Percentiles rank a stretch among this genome's conserved stretches.
These are phyloP conservation scores for Bombyx mandarina DNA, from an alignment of 1,140 invertebrate species.

Conservation along the genomic window DNA sequence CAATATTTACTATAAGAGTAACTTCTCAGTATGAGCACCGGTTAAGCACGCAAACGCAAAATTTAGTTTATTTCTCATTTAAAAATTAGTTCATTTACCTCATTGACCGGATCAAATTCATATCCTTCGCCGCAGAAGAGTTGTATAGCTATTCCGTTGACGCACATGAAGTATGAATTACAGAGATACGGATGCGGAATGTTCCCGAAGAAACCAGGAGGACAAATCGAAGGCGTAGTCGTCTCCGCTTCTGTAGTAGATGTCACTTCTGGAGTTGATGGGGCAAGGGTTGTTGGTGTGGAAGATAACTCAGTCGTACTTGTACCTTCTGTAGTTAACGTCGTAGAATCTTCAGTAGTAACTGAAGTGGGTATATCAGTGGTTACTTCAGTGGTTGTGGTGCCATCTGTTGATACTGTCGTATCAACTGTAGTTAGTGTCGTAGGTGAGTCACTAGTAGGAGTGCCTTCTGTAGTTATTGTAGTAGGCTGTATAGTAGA, in stretches of 20 bases:
- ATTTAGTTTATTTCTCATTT: neutral
- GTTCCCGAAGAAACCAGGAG: constrained; percentile 8
- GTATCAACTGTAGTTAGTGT: neutral
- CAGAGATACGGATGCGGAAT: constrained; percentile 18
- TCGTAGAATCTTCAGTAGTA: neutral
- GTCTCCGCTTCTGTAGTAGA: neutral
- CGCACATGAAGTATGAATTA: constrained; percentile 14
- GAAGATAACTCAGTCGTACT: no score
- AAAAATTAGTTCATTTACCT: neutral
- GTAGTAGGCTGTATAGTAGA: neutral
- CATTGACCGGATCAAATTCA: neutral
- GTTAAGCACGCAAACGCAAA: neutral
- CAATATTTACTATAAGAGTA: no score
- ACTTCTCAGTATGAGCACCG: no score
- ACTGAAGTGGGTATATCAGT: neutral
- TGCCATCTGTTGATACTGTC: no score
- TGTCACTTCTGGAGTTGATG: neutral
- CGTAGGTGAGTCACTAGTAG: neutral
- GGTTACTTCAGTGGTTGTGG: neutral
- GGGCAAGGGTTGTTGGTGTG: neutral
- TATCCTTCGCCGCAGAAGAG: constrained; percentile 4
- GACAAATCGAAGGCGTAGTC: constrained; percentile 3
- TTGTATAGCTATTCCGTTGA: constrained; percentile 1
- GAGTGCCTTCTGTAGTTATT: neutral
- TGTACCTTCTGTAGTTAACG: neutral